A percentile compares a stretch with the other conserved stretches of the same genome.
phyloP scores from a whole-genome alignment of 2,113 vertebrate genomes.

The Phylloscopus trochilus region DNA sequence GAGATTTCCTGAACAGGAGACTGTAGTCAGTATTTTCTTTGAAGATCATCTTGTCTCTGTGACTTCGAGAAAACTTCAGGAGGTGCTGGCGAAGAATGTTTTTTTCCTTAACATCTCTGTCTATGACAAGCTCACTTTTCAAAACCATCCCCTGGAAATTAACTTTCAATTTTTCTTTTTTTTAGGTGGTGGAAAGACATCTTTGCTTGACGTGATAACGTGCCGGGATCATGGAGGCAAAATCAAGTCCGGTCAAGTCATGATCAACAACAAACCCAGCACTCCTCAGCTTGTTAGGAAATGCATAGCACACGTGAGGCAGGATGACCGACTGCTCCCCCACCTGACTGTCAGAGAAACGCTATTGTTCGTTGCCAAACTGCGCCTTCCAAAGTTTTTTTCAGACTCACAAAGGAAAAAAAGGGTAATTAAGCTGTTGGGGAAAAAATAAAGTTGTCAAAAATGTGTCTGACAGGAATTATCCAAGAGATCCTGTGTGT shows the following conservation, averaged over 20 bases:
- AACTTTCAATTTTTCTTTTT: neutral
- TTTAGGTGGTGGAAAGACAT: conserved; percentile 87
- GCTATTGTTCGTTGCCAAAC: conserved; percentile 85
- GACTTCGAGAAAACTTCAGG: neutral
- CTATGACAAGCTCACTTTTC: neutral
- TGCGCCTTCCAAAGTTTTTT: conserved; percentile 88
- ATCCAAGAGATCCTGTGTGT: conserved; percentile 9
- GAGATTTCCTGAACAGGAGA: neutral
- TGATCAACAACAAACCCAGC: conserved; percentile 83
- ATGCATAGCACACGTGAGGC: conserved; percentile 87
- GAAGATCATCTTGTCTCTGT: neutral
- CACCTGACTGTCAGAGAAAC: conserved; percentile 93
- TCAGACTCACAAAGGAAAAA: conserved; percentile 85
- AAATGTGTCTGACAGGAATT: conserved; percentile 56
- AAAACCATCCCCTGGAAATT: neutral
- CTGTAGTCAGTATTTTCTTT: neutral
- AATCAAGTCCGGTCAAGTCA: conserved; percentile 81
- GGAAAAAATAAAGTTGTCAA: conserved; percentile 60
- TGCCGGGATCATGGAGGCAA: conserved; percentile 84
- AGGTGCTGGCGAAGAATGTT: fast-evolving
- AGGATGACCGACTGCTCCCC: conserved; percentile 91
- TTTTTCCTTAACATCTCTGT: neutral
- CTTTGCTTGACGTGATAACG: conserved; percentile 90
- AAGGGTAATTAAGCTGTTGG: conserved; percentile 79
- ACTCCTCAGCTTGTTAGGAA: conserved; percentile 86